Evolutionary conservation across 1,140 invertebrate genomes (phyloP), one percentile per base, ranked within the genome.

Genomic region (Panonychus citri): DNA sequence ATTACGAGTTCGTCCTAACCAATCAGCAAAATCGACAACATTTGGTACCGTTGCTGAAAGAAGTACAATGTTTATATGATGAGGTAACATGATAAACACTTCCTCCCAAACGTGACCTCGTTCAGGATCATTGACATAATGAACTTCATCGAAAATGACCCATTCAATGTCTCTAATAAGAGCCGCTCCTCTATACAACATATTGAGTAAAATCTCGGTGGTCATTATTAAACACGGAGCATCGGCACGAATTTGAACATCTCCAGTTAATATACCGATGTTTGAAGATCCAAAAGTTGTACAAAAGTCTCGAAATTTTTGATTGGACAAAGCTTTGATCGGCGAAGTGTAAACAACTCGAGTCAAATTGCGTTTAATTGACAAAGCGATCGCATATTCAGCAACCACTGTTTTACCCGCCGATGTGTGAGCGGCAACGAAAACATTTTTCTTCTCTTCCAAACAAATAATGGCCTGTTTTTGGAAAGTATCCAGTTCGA

Each of bases 21-120:
- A 98, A 66, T 93, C 82, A 1, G 93, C 93, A 73, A 98, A 91
- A 68, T 95, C 82, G 58, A 91, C 70, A 3, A 88, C 85, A 71
- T 99, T 99, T 1, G 94, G 91, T 27, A 98, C 93, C 2, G 95
- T 99, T 1, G 95, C 95, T 67, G 87, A 94, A 13, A 99, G 72
- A 79, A 99, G 83, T 3, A 99, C 89, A 57, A 99, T 90, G 61
- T 81, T 88, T 2, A 98, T 88, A 67, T 91, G 85, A 17, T 81
- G 76, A 0, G 93, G 93, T 40, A 99, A 68, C 66, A 99, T 77
- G 63, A 99, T 99, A 0, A 99, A 73, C 1, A 93, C 89, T 73
- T 98, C 93, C 72, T 99, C 95, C 94, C 95, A 99, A 1, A 99
- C 94, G 64, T 98, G 90, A 19, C 95, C 95, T 62, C 95, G 74